A percentile compares a stretch with the other conserved stretches of the same genome.
Evolutionary conservation across 2,113 vertebrate species (phyloP).

Genomic region (Eretmochelys imbricata): DNA sequence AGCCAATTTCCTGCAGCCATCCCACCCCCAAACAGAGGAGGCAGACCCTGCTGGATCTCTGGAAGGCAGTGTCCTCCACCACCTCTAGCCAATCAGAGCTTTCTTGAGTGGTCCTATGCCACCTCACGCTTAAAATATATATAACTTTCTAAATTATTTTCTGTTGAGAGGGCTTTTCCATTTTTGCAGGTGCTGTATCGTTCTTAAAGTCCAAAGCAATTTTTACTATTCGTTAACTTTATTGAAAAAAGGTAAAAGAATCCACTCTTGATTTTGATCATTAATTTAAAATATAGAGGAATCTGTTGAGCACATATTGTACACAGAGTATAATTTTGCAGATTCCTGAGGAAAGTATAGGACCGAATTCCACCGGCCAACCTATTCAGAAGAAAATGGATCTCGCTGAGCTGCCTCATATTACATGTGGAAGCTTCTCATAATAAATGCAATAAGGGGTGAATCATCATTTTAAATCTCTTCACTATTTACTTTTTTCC

Average conservation of each 20-base stretch:
- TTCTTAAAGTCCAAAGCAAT: not conserved
- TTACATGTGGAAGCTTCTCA: not conserved
- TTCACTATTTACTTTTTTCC: not conserved
- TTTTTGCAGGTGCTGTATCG: not conserved
- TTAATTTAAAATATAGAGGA: not conserved
- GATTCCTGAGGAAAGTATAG: not conserved
- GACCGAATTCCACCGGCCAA: not conserved
- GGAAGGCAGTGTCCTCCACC: not conserved
- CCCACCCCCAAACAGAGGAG: not conserved
- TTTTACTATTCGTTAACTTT: not conserved
- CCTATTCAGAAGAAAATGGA: not conserved
- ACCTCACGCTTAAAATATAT: not conserved
- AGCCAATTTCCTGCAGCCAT: not conserved
- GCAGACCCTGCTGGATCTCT: not conserved
- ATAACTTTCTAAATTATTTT: not conserved
- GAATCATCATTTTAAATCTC: not conserved
- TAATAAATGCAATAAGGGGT: not conserved
- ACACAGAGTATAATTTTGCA: not conserved
- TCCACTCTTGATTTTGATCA: not conserved
- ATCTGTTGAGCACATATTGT: not conserved
- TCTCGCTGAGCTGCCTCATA: not conserved
- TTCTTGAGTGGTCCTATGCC: not conserved
- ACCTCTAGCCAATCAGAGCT: not conserved
- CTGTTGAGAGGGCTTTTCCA: not conserved
- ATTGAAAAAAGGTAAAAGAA: not conserved